phyloP scores from a whole-genome alignment of 2,888 invertebrate species.

The Imbricaverruca yamaguchii region DNA sequence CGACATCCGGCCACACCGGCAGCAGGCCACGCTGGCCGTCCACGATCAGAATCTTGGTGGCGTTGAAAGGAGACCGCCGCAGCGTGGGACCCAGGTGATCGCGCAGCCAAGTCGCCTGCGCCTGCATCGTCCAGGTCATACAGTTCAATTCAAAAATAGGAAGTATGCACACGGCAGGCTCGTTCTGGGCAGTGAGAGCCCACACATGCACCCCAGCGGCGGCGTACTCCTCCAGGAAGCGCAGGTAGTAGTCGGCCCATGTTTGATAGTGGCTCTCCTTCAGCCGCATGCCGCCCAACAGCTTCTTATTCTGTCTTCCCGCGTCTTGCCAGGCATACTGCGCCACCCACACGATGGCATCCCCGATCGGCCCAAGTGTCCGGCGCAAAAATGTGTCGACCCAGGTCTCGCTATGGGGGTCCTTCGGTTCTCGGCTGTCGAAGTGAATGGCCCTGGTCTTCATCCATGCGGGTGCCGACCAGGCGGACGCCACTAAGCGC shows the following conservation, averaged over 20 bases:
- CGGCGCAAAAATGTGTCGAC: no score
- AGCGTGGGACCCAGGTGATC: slow-evolving; percentile 68
- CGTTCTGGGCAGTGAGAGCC: slow-evolving; percentile 82
- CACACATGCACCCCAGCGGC: slow-evolving; percentile 47
- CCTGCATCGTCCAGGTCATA: slow-evolving; percentile 62
- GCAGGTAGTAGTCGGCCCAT: slow-evolving; percentile 70
- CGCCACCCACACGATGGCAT: no score
- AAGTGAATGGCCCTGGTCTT: slow-evolving; percentile 44
- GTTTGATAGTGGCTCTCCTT: slow-evolving; percentile 56
- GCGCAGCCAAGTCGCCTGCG: slow-evolving; percentile 59
- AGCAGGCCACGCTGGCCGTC: slow-evolving; percentile 63
- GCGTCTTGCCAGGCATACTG: no score
- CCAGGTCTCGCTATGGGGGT: no score
- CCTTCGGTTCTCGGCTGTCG: slow-evolving; percentile 42
- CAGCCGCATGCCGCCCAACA: slow-evolving; percentile 34
- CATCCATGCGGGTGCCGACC: slow-evolving; percentile 53
- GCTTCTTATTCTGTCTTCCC: no score
- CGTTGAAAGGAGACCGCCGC: slow-evolving; percentile 49
- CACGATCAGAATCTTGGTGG: slow-evolving; percentile 60
- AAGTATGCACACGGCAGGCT: slow-evolving; percentile 61
- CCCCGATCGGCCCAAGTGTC: no score
- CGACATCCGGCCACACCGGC: slow-evolving; percentile 54
- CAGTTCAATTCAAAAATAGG: slow-evolving; percentile 57
- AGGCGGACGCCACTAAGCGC: slow-evolving; percentile 47
- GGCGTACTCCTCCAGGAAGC: slow-evolving; percentile 30